Evolutionary conservation across 1,140 invertebrate genomes (phyloP).

Genomic region (Drosophila parabipectinata): DNA sequence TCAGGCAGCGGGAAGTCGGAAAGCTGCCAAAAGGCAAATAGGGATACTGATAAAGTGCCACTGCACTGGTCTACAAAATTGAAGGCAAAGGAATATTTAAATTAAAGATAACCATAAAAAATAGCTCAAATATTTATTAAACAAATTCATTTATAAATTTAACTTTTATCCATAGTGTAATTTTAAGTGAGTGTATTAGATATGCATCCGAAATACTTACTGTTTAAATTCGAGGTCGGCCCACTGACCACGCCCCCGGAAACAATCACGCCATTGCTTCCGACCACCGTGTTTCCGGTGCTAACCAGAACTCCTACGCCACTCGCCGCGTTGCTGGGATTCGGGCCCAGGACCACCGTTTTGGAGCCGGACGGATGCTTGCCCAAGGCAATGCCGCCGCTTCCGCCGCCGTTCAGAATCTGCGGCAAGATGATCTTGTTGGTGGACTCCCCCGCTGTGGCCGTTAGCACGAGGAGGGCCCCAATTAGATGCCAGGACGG

Average conservation of each 20-base stretch:
- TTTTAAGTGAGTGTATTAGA: background rate
- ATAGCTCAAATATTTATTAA: background rate
- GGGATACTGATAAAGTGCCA: slow-evolving; percentile 41
- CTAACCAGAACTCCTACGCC: slow-evolving; percentile 26
- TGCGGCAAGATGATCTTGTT: slow-evolving; percentile 80
- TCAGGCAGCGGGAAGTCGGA: slow-evolving; percentile 24
- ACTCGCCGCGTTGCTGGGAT: slow-evolving; percentile 15
- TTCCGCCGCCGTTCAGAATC: slow-evolving; percentile 57
- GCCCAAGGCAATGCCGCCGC: slow-evolving; percentile 25
- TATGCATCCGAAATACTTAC: slow-evolving; percentile 57
- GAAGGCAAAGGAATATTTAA: background rate
- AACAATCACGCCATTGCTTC: slow-evolving; percentile 75
- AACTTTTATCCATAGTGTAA: background rate
- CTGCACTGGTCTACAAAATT: slow-evolving; percentile 32
- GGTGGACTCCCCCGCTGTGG: slow-evolving; percentile 82
- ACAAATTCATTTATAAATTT: no score
- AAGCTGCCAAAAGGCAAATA: slow-evolving; percentile 34
- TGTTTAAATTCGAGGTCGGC: slow-evolving; percentile 80
- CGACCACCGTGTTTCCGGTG: slow-evolving; percentile 62
- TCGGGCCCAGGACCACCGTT: slow-evolving; percentile 19
- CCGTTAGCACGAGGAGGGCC: slow-evolving; percentile 82
- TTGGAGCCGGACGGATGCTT: slow-evolving; percentile 56
- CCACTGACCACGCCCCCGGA: slow-evolving; percentile 67
- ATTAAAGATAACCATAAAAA: background rate
- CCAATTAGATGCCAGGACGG: slow-evolving; percentile 81